Evolutionary conservation across 2,113 vertebrate genomes (phyloP), one percentile per base, ranked within the genome.

Genomic region (Pseudolaguvia tuberculata): DNA sequence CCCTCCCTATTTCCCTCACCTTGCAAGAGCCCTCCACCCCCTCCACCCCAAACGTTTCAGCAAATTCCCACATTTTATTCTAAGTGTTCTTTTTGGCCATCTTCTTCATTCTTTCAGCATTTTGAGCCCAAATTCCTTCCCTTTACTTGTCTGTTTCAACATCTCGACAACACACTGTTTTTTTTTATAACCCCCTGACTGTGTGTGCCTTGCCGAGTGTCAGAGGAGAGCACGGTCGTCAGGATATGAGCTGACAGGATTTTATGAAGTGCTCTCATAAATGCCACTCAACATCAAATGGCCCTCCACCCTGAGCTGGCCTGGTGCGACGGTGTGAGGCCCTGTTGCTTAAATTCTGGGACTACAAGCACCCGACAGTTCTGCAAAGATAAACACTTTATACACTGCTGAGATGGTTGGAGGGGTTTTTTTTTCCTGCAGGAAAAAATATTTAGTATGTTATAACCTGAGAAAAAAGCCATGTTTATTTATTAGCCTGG

Each of bases 201-300:
- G 58, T 74, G n/a, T 55, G 58, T 47, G 68, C 59, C 76, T 70
- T 68, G 68, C 58, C 58, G 72, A 63, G 51, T 70, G 80, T 83
- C 69, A 70, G 42, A 72, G 66, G 48, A 57, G 75, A 75, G 58
- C 70, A 63, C 31, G 67, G 77, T 47, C 20, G 58, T 57, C 72
- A 82, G 79, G 77, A 83, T 78, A 27, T 78, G 80, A 79, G 56
- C 73, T 83, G 80, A 83, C 80, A 82, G 47, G 45, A 71, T 77
- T 84, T 82, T 80, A 80, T 82, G 75, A 85, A 80, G 70, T 63
- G n/a, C 21, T 21, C 75, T 84, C 82, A 77, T 84, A 84, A 87
- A 86, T 80, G 78, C 77, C 86, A 80, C 72, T 84, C 78, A 83
- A 66, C 71, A 73, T 86, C 80, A 79, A 82, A 78, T 57, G 70